phyloP scores from a whole-genome alignment of 2,888 invertebrate species.

The Halocaridina rubra region DNA sequence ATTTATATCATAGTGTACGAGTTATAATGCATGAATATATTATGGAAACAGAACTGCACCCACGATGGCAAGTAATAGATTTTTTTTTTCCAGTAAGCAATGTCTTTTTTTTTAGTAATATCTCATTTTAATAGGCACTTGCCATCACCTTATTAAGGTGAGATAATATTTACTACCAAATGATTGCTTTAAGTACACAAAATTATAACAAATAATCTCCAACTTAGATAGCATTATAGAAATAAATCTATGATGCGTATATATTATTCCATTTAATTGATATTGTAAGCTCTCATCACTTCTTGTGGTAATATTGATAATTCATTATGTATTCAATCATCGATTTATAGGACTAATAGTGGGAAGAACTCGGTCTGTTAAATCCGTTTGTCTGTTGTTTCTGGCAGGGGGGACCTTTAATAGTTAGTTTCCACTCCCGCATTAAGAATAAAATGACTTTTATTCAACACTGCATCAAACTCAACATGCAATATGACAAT shows the following conservation, averaged over 20 bases:
- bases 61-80: conserved; percentile 12
- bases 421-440: no score
- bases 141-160: not conserved
- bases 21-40: conserved; percentile 15
- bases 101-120: not conserved
- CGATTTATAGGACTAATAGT: no score
- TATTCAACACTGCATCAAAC: no score
- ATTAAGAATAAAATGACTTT: no score
- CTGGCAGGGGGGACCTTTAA: no score
- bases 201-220: conserved; percentile 56
- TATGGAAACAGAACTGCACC: not conserved
- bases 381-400: no score
- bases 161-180: conserved; percentile 46
- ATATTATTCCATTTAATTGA: conserved; percentile 20
- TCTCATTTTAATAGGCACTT: not conserved
- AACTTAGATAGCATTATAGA: conserved; percentile 44
- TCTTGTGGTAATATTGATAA: conserved; percentile 57
- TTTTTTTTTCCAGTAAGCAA: not conserved
- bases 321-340: no score
- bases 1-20: conserved; percentile 3
- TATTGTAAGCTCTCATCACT: conserved; percentile 52
- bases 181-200: conserved; percentile 54
- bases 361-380: no score
- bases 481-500: no score
- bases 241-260: conserved; percentile 28